phyloP scores from a whole-genome alignment of 2,888 invertebrate species.

The Apocheima hispidaria region DNA sequence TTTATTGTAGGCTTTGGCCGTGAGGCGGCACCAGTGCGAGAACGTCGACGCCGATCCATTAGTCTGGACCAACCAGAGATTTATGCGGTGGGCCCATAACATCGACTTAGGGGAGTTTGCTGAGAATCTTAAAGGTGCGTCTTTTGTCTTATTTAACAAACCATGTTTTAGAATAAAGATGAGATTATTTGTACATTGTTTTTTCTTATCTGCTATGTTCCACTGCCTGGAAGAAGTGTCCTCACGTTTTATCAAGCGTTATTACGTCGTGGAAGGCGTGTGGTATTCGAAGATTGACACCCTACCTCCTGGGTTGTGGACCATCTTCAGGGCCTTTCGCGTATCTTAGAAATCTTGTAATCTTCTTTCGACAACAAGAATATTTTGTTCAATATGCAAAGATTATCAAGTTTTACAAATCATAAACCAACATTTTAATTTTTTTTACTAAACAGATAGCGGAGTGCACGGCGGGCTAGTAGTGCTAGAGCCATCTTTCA shows the following conservation, averaged over 20 bases:
- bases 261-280: no score
- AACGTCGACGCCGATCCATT: slow-evolving; percentile 95
- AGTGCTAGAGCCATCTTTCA: slow-evolving; percentile 97
- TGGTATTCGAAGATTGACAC: no score
- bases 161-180: no score
- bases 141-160: slow-evolving; percentile 33
- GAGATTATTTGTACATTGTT: not conserved
- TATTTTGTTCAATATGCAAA: no score
- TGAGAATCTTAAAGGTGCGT: slow-evolving; percentile 94
- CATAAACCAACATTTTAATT: not conserved
- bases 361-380: no score
- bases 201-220: not conserved
- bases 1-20: slow-evolving; percentile 90
- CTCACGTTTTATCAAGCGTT: no score
- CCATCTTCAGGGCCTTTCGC: no score
- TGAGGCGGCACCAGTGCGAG: slow-evolving; percentile 95
- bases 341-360: no score
- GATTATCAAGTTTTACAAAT: not conserved
- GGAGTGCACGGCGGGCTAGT: slow-evolving; percentile 98
- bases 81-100: slow-evolving; percentile 96
- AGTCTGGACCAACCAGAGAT: slow-evolving; percentile 98
- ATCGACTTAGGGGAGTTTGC: slow-evolving; percentile 98
- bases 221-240: not conserved
- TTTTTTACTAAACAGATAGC: slow-evolving; percentile 88
- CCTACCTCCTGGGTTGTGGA: no score